Percentiles rank a stretch among this genome's conserved stretches.
phyloP scores from a whole-genome alignment of 2,797 vertebrate species.

The Sciaenops ocellatus region DNA sequence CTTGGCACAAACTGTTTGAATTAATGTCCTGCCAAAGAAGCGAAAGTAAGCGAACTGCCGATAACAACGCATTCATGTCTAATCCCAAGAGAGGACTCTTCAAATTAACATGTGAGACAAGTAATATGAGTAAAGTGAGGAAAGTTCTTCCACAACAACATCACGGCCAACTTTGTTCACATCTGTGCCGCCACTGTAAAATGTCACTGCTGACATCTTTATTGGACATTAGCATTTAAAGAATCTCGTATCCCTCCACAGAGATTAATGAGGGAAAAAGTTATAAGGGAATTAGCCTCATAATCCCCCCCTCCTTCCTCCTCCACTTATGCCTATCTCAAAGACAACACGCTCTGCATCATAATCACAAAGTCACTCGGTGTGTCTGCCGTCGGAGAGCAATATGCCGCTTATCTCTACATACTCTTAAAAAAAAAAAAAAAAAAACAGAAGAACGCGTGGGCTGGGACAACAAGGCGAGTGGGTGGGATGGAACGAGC shows the following conservation, averaged over 20 bases:
- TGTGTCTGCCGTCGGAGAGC: conserved; percentile 28
- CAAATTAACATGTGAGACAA: conserved; percentile 37
- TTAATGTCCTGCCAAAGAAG: neutral
- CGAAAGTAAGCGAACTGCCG: neutral
- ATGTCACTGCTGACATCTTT: conserved; percentile 74
- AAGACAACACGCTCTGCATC: conserved; percentile 72
- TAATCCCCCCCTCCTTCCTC: conserved; percentile 58
- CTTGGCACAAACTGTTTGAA: conserved; percentile 11
- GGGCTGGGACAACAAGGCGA: conserved; percentile 41
- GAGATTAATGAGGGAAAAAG: conserved; percentile 72
- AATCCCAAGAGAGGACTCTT: conserved; percentile 39
- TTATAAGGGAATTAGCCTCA: conserved; percentile 66
- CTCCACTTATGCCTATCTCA: conserved; percentile 63
- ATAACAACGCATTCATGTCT: conserved; percentile 23
- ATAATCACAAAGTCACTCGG: conserved; percentile 54
- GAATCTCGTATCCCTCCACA: conserved; percentile 59
- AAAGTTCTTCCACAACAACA: conserved; percentile 50
- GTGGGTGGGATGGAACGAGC: conserved; percentile 47
- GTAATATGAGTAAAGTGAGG: conserved; percentile 25
- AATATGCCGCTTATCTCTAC: conserved; percentile 50
- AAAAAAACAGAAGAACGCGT: conserved; percentile 20
- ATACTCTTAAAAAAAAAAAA: conserved; percentile 37
- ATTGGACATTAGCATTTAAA: conserved; percentile 73
- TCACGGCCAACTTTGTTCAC: conserved; percentile 38
- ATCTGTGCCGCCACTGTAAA: conserved; percentile 56